A percentile compares a stretch with the other conserved stretches of the same genome.
Conservation (phyloP, 2,797 vertebrate species). For the Hemitrygon akajei region DNA sequence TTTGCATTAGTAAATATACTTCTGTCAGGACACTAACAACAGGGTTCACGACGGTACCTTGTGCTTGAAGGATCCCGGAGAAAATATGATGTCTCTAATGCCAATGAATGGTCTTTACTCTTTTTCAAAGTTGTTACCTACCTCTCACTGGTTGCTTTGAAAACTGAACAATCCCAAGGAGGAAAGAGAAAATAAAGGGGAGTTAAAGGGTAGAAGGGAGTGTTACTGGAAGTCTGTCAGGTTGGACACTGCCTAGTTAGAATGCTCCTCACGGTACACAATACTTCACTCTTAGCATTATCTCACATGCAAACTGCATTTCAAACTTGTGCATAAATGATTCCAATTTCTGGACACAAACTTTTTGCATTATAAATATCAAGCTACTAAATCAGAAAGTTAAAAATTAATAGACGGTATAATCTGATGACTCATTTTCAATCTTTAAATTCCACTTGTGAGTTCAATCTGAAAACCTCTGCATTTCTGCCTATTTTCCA, state of each 20-base stretch:
- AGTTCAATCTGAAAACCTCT: neutral
- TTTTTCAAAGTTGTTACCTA: neutral
- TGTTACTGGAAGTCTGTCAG: too few species aligned
- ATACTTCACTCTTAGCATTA: too few species aligned
- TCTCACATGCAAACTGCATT: too few species aligned
- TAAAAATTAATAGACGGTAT: neutral
- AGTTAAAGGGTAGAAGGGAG: too few species aligned
- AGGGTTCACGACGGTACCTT: neutral
- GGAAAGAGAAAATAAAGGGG: too few species aligned
- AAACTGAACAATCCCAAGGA: neutral
- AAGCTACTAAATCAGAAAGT: neutral
- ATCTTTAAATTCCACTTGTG: neutral
- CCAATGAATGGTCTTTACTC: neutral
- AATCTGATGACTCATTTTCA: neutral
- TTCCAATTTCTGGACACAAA: too few species aligned
- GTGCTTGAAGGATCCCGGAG: too few species aligned
- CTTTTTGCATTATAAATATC: neutral
- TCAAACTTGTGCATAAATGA: too few species aligned
- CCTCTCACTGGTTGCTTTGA: neutral
- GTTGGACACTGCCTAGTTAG: too few species aligned
- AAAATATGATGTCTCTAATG: neutral
- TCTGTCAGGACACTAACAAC: neutral
- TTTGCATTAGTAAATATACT: neutral
- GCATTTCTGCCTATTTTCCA: neutral
- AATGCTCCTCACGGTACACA: too few species aligned